A percentile compares a stretch with the other conserved stretches of the same genome.
Evolutionary conservation across 2,113 vertebrate genomes (phyloP).

Genomic region (Ramphastos sulfuratus): DNA sequence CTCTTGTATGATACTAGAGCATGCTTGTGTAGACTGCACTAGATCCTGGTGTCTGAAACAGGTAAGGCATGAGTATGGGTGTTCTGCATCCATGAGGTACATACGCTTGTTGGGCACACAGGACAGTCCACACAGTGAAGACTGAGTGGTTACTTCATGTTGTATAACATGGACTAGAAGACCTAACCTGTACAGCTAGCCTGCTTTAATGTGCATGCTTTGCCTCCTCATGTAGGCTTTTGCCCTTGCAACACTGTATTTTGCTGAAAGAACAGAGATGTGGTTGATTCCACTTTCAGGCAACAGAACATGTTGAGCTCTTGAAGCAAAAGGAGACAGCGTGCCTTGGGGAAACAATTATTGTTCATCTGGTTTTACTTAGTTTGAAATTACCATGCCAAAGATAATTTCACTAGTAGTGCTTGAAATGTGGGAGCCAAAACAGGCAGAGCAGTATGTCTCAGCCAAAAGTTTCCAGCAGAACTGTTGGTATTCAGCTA

Average conservation of each 20-base stretch:
- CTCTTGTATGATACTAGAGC: too few species aligned
- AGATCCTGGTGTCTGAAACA: neutral
- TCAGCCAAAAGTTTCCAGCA: neutral
- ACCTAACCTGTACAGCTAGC: neutral
- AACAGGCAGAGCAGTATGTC: neutral
- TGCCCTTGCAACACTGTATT: neutral
- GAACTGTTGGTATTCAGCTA: neutral
- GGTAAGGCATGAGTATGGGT: neutral
- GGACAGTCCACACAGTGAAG: neutral
- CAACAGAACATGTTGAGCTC: neutral
- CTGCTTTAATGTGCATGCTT: neutral
- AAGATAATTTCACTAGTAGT: neutral
- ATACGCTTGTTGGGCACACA: neutral
- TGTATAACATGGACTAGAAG: neutral
- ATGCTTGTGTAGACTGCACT: fast-evolving
- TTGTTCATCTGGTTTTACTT: neutral
- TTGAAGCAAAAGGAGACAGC: neutral
- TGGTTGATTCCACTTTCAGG: neutral
- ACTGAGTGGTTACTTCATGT: neutral
- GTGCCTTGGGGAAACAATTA: neutral
- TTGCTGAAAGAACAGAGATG: neutral
- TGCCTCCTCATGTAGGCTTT: neutral
- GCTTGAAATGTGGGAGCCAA: neutral
- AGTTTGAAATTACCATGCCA: neutral
- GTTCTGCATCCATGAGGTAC: neutral